phyloP scores from a whole-genome alignment of 2,113 vertebrate genomes.

The Caranx ignobilis region DNA sequence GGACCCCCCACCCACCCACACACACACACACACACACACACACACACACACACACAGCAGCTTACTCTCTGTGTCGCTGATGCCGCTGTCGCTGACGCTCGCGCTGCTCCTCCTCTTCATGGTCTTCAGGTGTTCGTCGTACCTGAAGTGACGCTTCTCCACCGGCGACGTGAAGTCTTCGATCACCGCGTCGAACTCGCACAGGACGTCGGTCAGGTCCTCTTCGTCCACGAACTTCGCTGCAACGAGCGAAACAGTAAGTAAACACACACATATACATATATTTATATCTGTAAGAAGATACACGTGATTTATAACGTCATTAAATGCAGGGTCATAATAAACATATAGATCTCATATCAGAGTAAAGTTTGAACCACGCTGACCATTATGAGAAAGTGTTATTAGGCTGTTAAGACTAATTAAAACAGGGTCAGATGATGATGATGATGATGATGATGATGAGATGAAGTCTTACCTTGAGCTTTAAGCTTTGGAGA shows the following conservation, averaged over 20 bases:
- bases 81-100: conserved; percentile 93
- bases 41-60: no score
- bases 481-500: conserved; percentile 80
- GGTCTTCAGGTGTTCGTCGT: conserved; percentile 92
- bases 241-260: neutral
- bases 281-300: no score
- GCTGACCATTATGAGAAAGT: no score
- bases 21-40: no score
- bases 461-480: conserved; percentile 54
- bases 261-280: no score
- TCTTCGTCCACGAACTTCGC: conserved; percentile 65
- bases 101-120: conserved; percentile 94
- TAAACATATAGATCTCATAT: no score
- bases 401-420: no score
- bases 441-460: neutral
- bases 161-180: conserved; percentile 93
- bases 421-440: no score
- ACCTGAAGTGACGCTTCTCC: conserved; percentile 91
- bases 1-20: no score
- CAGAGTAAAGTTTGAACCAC: no score
- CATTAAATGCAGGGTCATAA: neutral
- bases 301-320: no score
- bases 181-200: conserved; percentile 95
- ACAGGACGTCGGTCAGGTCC: conserved; percentile 89
- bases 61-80: conserved; percentile 95